phyloP scores from a whole-genome alignment of 2,888 invertebrate species.

The Cyaniris semiargus region DNA sequence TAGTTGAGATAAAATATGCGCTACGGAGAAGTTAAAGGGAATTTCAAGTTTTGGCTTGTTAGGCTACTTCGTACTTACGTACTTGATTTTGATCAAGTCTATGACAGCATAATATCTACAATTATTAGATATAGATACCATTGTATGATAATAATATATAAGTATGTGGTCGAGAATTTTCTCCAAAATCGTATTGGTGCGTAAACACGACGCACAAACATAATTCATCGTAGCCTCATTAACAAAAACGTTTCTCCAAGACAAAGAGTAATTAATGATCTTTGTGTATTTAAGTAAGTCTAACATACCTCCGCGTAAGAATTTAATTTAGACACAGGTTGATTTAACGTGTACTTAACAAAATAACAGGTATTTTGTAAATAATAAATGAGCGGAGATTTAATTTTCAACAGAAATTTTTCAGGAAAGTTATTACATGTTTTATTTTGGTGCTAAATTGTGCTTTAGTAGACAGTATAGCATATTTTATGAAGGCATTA shows the following conservation, averaged over 20 bases:
- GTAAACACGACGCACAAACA: background rate
- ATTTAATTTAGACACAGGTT: constrained; percentile 40
- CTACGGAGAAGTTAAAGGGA: too few species aligned
- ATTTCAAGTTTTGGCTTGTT: too few species aligned
- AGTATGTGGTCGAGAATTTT: background rate
- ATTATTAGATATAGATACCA: too few species aligned
- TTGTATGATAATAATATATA: background rate
- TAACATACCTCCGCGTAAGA: constrained; percentile 40
- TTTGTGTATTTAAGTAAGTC: constrained; percentile 54
- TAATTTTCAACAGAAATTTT: background rate
- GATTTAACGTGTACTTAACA: constrained; percentile 40
- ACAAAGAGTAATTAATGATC: constrained; percentile 54
- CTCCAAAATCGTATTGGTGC: background rate
- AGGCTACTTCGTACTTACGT: too few species aligned
- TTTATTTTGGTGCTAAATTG: background rate
- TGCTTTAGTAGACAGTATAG: background rate
- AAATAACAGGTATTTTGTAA: constrained; percentile 17
- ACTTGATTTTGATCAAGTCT: too few species aligned
- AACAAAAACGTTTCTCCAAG: constrained; percentile 44
- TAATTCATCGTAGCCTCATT: constrained; percentile 55
- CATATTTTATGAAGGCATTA: too few species aligned
- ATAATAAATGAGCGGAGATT: constrained; percentile 6
- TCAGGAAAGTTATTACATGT: background rate
- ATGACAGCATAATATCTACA: too few species aligned
- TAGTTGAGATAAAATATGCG: too few species aligned